These are phyloP conservation scores for Picathartes gymnocephalus DNA, from an alignment of 2,113 vertebrate genomes.

Conservation along the genomic window DNA sequence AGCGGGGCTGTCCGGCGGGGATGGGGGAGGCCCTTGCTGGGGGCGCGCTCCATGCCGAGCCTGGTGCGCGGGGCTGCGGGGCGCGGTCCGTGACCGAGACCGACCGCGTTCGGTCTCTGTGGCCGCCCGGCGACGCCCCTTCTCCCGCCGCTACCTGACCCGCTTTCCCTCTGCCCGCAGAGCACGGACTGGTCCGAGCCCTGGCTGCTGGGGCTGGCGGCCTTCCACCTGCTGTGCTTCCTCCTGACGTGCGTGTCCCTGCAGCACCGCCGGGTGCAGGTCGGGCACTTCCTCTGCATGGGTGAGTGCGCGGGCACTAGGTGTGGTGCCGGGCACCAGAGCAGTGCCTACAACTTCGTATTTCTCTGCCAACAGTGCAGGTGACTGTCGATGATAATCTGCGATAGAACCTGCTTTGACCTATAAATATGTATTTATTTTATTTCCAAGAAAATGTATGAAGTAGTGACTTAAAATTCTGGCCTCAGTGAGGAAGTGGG, in stretches of 20 bases:
- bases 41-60: not conserved
- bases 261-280: conserved; percentile 81
- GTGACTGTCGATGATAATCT: not conserved
- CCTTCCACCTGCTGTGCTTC: conserved; percentile 84
- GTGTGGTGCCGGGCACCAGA: rapidly evolving
- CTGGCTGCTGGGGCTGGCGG: conserved; percentile 83
- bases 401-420: rapidly evolving
- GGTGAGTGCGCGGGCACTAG: conserved; percentile 68
- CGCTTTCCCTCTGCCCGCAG: not conserved
- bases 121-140: rapidly evolving
- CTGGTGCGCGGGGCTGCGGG: not conserved
- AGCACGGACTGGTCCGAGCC: conserved; percentile 92
- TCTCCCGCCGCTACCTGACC: not conserved
- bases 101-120: not conserved
- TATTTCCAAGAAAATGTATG: not conserved
- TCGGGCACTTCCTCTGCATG: conserved; percentile 86
- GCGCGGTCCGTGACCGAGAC: not conserved
- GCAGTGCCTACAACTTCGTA: rapidly evolving
- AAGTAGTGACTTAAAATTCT: not conserved
- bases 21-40: not conserved
- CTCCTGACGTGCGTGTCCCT: conserved; percentile 78
- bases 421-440: not conserved
- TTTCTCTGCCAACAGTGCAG: rapidly evolving
- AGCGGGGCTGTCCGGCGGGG: not conserved
- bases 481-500: not conserved